Conservation (phyloP, 2,888 invertebrate species). For the Agriopis aurantiaria region DNA sequence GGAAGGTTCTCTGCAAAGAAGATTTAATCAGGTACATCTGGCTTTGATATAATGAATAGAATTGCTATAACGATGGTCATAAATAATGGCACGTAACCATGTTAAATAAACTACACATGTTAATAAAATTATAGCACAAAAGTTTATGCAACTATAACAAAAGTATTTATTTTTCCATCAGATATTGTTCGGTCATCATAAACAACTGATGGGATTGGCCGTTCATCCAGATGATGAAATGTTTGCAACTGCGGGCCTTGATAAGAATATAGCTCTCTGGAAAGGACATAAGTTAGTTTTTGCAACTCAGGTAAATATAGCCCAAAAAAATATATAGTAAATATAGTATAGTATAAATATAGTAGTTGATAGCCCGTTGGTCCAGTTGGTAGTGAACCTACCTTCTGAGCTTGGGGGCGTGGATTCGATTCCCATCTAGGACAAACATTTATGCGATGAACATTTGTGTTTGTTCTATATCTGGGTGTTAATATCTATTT, state of each 20-base stretch:
- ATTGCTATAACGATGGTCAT: not conserved
- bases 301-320: conserved; percentile 93
- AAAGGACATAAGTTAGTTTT: conserved; percentile 95
- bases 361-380: no score
- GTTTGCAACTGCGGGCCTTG: conserved; percentile 96
- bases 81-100: not conserved
- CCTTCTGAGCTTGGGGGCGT: no score
- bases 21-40: conserved; percentile 91
- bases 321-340: no score
- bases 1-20: conserved; percentile 95
- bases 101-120: no score
- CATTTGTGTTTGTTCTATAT: no score
- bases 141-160: not conserved
- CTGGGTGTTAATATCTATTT: no score
- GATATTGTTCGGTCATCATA: conserved; percentile 95
- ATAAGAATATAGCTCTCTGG: conserved; percentile 96
- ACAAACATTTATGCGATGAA: no score
- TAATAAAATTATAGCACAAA: not conserved
- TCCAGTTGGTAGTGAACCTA: no score
- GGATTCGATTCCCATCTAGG: no score
- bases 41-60: not conserved
- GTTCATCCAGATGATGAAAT: conserved; percentile 96
- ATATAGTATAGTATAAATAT: no score
- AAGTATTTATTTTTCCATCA: conserved; percentile 53
- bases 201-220: conserved; percentile 94